Evolutionary conservation across 2,113 vertebrate species (phyloP).

Genomic region (Chitala chitala): DNA sequence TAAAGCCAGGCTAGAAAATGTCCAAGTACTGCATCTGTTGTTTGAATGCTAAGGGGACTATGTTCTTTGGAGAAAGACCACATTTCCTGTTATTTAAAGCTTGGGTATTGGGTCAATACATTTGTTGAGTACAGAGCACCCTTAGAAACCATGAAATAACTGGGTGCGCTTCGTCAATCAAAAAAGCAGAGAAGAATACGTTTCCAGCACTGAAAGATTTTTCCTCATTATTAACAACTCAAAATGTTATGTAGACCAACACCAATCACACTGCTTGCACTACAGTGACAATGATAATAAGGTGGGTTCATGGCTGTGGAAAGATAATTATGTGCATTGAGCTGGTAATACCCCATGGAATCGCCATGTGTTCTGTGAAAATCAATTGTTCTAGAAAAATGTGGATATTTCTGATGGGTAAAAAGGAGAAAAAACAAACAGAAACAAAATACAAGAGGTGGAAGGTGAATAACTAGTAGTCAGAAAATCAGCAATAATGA

Average conservation of each 20-base stretch:
- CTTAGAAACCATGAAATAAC: background rate
- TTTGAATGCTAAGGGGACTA: background rate
- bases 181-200: background rate
- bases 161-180: background rate
- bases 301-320: background rate
- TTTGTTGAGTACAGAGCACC: no score
- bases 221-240: background rate
- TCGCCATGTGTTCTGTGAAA: background rate
- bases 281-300: conserved; percentile 6
- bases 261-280: background rate
- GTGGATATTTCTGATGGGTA: background rate
- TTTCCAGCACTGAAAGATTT: background rate
- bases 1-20: background rate
- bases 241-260: no score
- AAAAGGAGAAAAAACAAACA: background rate
- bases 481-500: background rate
- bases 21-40: background rate
- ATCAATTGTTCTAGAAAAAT: background rate
- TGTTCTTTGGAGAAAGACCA: background rate
- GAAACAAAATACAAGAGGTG: background rate
- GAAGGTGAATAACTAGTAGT: background rate
- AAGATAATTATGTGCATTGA: conserved; percentile 7
- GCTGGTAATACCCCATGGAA: background rate
- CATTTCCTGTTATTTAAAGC: no score
- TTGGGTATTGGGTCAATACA: no score